Base-by-base conservation (phyloP, 2,888 invertebrate genomes). In the Aleiodes alternator region DNA sequence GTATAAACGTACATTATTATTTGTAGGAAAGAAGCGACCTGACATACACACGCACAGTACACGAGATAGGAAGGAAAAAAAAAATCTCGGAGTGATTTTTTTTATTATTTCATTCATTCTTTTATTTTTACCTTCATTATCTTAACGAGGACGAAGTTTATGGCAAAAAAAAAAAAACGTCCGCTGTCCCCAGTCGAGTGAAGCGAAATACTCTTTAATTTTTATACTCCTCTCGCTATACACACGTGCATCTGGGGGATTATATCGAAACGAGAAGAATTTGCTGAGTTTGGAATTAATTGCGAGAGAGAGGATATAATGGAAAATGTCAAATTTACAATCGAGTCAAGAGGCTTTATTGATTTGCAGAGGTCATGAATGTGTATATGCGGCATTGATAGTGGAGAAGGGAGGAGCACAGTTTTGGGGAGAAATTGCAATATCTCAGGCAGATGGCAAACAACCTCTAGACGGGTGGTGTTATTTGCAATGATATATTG, bases 401-500 rank as follows among this genome's bases (percentile, higher is more conserved):
- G 43, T 48, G 34, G 34, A 3, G 34, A 3, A 4, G 6, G 34
- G 48, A 48, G 64, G 48, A 23, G 43, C 23, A 48, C 64, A 64
- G 64, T 64, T 64, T 48, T 64, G 34, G 64, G 64, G 64, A 14
- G 64, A 64, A 59, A 64, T 64, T n/a, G 64, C 64, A 64, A 64
- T 64, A 64, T 64, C 64, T 64, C 64, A 64, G 43, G 64, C 43
- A 38, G 64, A 14, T 64, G 64, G 64, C 64, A 64, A 64, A 64
- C 64, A 64, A 64, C 64, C 64, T 43, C 64, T 48, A 64, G 64
- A 64, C 43, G 64, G 43, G 43, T 64, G 48, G 64, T 48, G 64
- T 43, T 64, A 64, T 64, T 64, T 64, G 64, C 64, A 64, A 43
- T 64, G 64, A 64, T 64, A 64, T 64, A 64, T 64, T 64, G 64